phyloP scores from a whole-genome alignment of 2,797 vertebrate species.

The Halcyon leucocephala region DNA sequence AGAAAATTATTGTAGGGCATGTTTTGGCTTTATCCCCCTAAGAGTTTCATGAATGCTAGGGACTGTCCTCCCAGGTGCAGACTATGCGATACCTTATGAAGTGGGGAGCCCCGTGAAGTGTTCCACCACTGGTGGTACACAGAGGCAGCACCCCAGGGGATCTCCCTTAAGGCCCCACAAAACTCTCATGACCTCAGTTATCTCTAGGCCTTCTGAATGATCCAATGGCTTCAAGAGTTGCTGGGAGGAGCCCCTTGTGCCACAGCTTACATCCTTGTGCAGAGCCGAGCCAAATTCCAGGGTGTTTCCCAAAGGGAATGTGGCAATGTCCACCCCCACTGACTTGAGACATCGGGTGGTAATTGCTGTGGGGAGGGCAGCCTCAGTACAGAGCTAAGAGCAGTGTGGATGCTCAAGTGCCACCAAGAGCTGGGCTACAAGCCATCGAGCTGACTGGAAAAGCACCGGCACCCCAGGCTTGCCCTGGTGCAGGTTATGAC shows the following conservation, averaged over 20 bases:
- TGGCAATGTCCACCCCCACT: accelerated
- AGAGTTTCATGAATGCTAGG: background rate
- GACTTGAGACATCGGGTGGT: background rate
- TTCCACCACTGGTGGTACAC: background rate
- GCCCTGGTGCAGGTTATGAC: background rate
- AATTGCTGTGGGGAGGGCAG: background rate
- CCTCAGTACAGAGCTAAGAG: background rate
- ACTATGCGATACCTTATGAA: background rate
- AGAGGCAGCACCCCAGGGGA: background rate
- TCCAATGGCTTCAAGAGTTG: background rate
- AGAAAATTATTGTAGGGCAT: background rate
- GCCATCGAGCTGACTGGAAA: accelerated
- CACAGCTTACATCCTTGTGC: background rate
- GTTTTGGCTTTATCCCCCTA: background rate
- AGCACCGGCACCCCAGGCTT: background rate
- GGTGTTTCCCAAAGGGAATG: background rate
- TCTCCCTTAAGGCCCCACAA: background rate
- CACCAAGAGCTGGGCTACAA: background rate
- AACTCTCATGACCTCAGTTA: background rate
- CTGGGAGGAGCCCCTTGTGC: background rate
- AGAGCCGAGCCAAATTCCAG: background rate
- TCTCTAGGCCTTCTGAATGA: background rate
- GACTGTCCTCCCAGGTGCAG: background rate
- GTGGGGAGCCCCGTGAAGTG: background rate
- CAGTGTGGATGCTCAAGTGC: background rate